A percentile compares a stretch with the other conserved stretches of the same genome.
Evolutionary conservation across 2,888 invertebrate genomes (phyloP).

Genomic region (Aphrophora alni): DNA sequence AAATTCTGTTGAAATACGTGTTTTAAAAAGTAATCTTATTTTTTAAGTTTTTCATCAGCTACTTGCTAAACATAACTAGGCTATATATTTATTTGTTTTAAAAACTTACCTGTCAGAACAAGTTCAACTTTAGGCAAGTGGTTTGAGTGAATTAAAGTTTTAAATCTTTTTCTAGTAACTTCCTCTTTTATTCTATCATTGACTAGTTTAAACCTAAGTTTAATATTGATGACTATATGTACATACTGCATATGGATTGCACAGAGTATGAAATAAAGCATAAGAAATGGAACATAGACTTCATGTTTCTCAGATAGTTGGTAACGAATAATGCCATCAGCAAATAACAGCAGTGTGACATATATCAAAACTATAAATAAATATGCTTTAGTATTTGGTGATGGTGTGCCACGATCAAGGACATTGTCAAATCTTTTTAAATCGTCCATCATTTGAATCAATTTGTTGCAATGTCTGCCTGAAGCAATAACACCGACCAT

Average conservation of each 20-base stretch:
- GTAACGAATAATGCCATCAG: neutral
- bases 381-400: neutral
- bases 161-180: neutral
- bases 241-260: constrained; percentile 19
- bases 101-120: neutral
- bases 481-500: constrained; percentile 20
- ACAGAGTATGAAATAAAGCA: neutral
- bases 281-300: neutral
- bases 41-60: too few species aligned
- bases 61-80: too few species aligned
- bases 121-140: constrained; percentile 11
- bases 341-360: neutral
- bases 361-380: neutral
- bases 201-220: constrained; percentile 7
- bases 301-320: neutral
- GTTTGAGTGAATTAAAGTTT: neutral
- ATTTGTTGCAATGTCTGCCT: neutral
- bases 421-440: constrained; percentile 18
- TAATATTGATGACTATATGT: constrained; percentile 19
- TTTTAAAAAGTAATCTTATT: too few species aligned
- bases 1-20: too few species aligned
- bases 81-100: neutral
- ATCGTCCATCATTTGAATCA: constrained; percentile 2
- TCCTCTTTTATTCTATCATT: constrained; percentile 19
- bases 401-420: neutral